Evolutionary conservation across 1,140 invertebrate genomes (phyloP).

Genomic region (Amyelois transitella): DNA sequence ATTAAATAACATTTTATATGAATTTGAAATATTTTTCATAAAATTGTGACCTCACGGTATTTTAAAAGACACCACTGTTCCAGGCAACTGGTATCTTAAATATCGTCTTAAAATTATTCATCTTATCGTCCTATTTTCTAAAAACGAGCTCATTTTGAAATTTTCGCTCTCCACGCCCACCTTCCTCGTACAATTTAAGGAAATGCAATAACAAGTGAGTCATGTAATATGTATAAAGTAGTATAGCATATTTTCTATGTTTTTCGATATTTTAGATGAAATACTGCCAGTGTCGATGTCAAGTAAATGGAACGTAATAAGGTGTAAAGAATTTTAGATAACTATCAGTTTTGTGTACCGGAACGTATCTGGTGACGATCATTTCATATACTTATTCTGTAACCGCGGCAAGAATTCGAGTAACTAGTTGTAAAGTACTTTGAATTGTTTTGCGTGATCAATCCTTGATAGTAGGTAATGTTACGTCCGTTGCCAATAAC

Average conservation of each 20-base stretch:
- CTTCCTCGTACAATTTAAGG: constrained; percentile 48
- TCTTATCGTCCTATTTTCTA: neutral
- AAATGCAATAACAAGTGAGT: constrained; percentile 67
- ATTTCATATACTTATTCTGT: constrained; percentile 5
- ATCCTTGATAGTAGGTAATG: constrained; percentile 40
- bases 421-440: constrained; percentile 30
- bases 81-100: too few relatives aligned
- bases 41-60: too few relatives aligned
- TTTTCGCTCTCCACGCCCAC: constrained; percentile 7
- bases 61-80: too few relatives aligned
- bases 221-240: constrained; percentile 66
- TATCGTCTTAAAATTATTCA: too few relatives aligned
- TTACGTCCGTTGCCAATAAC: constrained; percentile 63
- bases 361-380: neutral
- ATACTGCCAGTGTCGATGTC: constrained; percentile 62
- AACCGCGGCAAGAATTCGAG: constrained; percentile 20
- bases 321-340: constrained; percentile 19
- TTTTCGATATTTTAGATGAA: constrained; percentile 69
- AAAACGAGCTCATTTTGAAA: neutral
- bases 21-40: too few relatives aligned
- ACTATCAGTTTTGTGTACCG: constrained; percentile 13
- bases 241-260: constrained; percentile 65
- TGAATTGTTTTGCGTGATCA: constrained; percentile 37
- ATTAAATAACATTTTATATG: too few relatives aligned
- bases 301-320: constrained; percentile 20